Evolutionary conservation across 2,113 vertebrate genomes (phyloP), one percentile per base, ranked within the genome.

Genomic region (Origma solitaria): DNA sequence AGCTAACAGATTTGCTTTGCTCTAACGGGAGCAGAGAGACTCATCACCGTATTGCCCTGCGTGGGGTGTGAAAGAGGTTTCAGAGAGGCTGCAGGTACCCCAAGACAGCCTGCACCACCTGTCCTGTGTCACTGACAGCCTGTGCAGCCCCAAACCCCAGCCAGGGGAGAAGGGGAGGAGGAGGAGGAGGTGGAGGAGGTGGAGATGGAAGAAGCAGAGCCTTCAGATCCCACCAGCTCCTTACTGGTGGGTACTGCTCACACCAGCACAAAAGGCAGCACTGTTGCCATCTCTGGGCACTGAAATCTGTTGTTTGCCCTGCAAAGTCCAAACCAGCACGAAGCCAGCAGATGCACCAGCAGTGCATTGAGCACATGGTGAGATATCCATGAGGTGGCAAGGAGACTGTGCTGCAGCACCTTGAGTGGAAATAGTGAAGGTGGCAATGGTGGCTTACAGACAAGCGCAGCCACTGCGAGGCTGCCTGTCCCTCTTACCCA

Each of bases 11-110:
- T 70, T 40, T 45, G 42, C 80, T 78, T 56, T 75, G 42, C 80
- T 88, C 51, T 54, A 54, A 35, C 0, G 1, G 70, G 54, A 82
- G 21, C 3, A 64, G n/a, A 72, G 27, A 72, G 15, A 35, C 33
- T 38, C 6, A 1, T 31, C 50, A 22, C 31, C 30, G 10, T 6
- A 24, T 23, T 50, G 66, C 64, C 68, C 79, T 70, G 45, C 0
- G 0, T 10, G 65, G 38, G 51, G 45, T 13, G 1, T 62, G 50
- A 58, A 68, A 47, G 30, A 0, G 0, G 24, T 20, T 56, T 40
- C 33, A 54, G 42, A 66, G 58, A 42, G 75, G 44, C 2, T 27
- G 24, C 30, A 37, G 33, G 19, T 47, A 19, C 53, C 53, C 38
- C 0, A 2, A 5, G 45, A 37, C 31, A 87, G 54, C n/a, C 47